Base-by-base conservation (phyloP, 2,888 invertebrate species). In the Apoderus coryli region DNA sequence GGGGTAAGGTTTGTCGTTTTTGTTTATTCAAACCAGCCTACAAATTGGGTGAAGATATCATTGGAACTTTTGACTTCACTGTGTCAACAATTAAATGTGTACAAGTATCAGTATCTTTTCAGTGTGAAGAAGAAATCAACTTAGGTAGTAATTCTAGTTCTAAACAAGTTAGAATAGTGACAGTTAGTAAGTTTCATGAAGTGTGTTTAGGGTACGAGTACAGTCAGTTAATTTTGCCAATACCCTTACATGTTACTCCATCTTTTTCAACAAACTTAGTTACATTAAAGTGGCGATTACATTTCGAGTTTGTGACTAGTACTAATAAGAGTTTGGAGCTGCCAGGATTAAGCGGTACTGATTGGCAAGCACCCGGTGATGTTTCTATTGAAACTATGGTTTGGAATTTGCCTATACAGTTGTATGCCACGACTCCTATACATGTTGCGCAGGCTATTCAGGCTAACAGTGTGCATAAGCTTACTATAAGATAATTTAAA, bases 321-420 rank as follows among this genome's bases (percentile, higher is more conserved):
- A 66, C 67, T 3, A 66, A 71, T 53, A 76, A 76, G 47, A 46
- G 45, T 2, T 32, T 56, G 29, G 61, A 69, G 36, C 65, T 70
- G 14, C 68, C 69, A 4, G 64, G 68, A 14, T 62, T 67, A 14
- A 70, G 67, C 19, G 64, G 68, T 32, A 60, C 56, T 10, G 67
- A 65, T 10, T 88, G 92, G 78, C 77, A 76, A 46, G 92, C 86
- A 1, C 92, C 93, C 0, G 62, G 76, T 2, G 75, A 76, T 40
- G 65, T 93, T 15, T 76, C 86, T 7, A 92, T 96, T 34, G 95
- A 98, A 60, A 96, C 96, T 1, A 93, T 96, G 90, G 80, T 92
- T 9, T 98, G 96, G 96, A 90, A 95, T 61, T 65, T 96, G 31
- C 93, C 95, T 0, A 78, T 98, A 31, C 85, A 84, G 50, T 74